Conservation (phyloP, 2,113 vertebrate genomes). For the Tetrao urogallus region DNA sequence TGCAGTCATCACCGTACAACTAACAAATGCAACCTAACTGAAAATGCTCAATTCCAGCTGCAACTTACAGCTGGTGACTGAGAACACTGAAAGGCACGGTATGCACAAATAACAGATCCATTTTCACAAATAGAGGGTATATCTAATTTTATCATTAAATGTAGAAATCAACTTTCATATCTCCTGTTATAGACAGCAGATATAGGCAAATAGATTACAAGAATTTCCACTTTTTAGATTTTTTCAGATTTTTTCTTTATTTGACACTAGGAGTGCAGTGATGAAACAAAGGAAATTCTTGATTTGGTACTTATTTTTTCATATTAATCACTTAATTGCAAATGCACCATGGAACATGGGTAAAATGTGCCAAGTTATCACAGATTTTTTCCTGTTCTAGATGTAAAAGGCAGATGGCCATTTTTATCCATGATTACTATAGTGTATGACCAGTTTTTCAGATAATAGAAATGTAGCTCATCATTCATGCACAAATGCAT, state of each 20-base stretch:
- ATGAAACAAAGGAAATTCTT: neutral
- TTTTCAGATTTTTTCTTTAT: neutral
- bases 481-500: neutral
- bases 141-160: neutral
- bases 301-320: neutral
- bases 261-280: neutral
- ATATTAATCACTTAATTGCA: neutral
- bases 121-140: neutral
- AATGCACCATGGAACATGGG: neutral
- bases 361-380: neutral
- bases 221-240: neutral
- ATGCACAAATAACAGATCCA: neutral
- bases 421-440: neutral
- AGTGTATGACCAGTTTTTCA: neutral
- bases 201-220: neutral
- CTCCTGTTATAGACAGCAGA: neutral
- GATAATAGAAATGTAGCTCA: neutral
- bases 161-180: neutral
- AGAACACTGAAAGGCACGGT: neutral
- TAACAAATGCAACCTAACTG: neutral
- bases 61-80: neutral
- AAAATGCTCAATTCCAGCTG: constrained; percentile 18
- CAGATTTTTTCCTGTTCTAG: neutral
- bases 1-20: constrained; percentile 1
- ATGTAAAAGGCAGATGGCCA: neutral